These are phyloP conservation scores for Mantis religiosa DNA, from an alignment of 2,888 invertebrate genomes.

Conservation along the genomic window DNA sequence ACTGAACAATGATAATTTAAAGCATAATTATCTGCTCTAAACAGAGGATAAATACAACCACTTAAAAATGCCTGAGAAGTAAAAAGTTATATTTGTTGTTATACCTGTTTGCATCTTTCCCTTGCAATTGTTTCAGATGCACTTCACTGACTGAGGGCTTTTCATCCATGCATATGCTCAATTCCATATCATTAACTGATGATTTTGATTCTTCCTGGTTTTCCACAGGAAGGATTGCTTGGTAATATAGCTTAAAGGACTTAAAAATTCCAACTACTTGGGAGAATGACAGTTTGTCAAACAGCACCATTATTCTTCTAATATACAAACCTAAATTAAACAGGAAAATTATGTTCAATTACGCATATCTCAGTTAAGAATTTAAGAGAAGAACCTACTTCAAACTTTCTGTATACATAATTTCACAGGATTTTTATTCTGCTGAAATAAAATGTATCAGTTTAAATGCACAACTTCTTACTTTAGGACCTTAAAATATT, in stretches of 20 bases:
- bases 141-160: neutral
- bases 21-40: too few species aligned
- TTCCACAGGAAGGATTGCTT: neutral
- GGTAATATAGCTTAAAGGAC: constrained; percentile 65
- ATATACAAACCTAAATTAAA: constrained; percentile 69
- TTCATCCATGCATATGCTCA: constrained; percentile 19
- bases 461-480: too few species aligned
- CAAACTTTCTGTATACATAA: too few species aligned
- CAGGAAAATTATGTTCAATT: too few species aligned
- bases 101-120: neutral
- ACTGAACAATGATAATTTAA: too few species aligned
- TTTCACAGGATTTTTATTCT: too few species aligned
- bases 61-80: neutral
- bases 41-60: neutral
- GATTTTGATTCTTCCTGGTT: neutral
- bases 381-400: too few species aligned
- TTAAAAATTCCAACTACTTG: constrained; percentile 73
- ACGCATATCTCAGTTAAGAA: too few species aligned
- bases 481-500: too few species aligned
- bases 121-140: neutral
- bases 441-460: too few species aligned
- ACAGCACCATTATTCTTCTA: constrained; percentile 71
- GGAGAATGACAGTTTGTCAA: constrained; percentile 80
- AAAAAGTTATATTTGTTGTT: neutral
- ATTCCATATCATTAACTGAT: constrained; percentile 21